These are phyloP conservation scores for Ectropis crepuscularia DNA, from an alignment of 2,888 invertebrate genomes.

Conservation along the genomic window DNA sequence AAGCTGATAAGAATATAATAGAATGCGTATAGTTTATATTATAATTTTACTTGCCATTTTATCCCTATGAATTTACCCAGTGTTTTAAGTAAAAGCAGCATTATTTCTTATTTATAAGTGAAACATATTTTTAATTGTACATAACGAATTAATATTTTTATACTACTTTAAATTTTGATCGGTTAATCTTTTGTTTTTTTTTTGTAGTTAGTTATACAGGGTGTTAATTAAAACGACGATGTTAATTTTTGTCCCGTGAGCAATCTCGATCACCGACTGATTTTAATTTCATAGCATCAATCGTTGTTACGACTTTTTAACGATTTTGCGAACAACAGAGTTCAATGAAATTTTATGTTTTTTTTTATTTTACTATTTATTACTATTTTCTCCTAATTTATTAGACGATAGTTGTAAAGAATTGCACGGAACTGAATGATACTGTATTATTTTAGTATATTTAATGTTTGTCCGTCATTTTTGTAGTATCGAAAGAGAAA, in stretches of 20 bases:
- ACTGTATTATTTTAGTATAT: too few relatives aligned
- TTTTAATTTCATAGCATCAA: not conserved
- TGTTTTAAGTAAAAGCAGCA: constrained; percentile 47
- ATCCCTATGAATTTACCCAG: constrained; percentile 48
- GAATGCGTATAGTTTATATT: constrained; percentile 42
- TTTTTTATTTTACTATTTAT: too few relatives aligned
- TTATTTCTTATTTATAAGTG: constrained; percentile 48
- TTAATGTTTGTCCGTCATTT: too few relatives aligned
- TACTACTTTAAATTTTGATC: constrained; percentile 45
- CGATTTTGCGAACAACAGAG: too few relatives aligned
- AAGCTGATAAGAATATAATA: constrained; percentile 33
- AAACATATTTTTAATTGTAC: constrained; percentile 47
- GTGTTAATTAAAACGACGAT: constrained; percentile 20
- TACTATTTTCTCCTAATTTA: not conserved
- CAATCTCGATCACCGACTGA: constrained; percentile 7
- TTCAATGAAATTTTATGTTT: too few relatives aligned
- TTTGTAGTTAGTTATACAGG: constrained; percentile 29
- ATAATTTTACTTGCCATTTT: constrained; percentile 59
- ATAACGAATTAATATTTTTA: constrained; percentile 44
- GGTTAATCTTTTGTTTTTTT: constrained; percentile 41
- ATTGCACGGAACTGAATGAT: too few relatives aligned
- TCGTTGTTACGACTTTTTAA: not conserved
- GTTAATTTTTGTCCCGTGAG: constrained; percentile 17
- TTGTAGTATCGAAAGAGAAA: too few relatives aligned
- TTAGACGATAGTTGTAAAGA: too few relatives aligned